These are phyloP conservation scores for Cyphomyrus discorhynchus DNA, from an alignment of 2,113 vertebrate species.

Conservation along the genomic window DNA sequence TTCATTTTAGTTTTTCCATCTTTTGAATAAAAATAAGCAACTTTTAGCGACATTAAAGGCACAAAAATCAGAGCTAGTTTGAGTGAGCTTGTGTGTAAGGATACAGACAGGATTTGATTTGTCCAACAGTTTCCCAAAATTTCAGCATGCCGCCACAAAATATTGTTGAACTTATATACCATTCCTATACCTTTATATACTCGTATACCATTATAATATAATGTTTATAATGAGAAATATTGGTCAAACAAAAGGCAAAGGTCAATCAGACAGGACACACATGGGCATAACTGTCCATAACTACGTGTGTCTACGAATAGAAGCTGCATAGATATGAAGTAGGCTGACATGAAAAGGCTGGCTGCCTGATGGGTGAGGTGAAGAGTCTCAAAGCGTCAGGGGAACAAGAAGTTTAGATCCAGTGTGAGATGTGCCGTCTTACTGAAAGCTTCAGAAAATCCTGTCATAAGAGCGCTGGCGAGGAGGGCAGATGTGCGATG, in stretches of 20 bases:
- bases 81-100: not conserved
- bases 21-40: not conserved
- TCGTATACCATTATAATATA: not conserved
- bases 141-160: not conserved
- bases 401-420: not conserved
- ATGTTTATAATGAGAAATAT: not conserved
- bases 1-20: not conserved
- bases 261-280: not conserved
- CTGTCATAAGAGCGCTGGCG: slow-evolving; percentile 35
- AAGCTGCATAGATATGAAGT: not conserved
- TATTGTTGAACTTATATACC: no score
- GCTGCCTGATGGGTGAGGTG: not conserved
- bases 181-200: no score
- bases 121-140: not conserved
- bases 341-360: not conserved
- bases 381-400: not conserved
- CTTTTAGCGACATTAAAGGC: not conserved
- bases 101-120: not conserved
- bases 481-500: slow-evolving; percentile 31
- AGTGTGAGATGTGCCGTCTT: not conserved
- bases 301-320: not conserved
- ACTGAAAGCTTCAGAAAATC: slow-evolving; percentile 20
- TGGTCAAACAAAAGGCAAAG: not conserved
- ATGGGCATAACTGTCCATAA: not conserved
- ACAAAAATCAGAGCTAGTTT: not conserved